These are phyloP conservation scores for Montifringilla adamsi DNA, from an alignment of 2,113 vertebrate genomes.

Conservation along the genomic window DNA sequence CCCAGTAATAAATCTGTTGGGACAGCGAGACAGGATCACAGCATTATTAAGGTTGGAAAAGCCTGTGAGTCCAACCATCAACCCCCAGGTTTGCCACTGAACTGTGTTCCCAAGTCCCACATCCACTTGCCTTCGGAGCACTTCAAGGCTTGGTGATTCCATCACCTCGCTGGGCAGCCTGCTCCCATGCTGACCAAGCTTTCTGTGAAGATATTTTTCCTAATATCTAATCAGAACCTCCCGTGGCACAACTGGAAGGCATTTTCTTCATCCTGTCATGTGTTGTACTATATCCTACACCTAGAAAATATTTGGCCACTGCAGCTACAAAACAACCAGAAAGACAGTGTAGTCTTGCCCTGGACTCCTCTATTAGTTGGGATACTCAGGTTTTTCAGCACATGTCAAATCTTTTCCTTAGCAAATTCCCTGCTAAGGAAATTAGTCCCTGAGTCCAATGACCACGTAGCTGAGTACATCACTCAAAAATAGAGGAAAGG, in stretches of 20 bases:
- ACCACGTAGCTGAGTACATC: neutral
- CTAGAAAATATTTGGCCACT: neutral
- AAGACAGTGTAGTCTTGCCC: neutral
- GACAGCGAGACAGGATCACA: neutral
- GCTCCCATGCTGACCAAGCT: neutral
- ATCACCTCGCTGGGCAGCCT: neutral
- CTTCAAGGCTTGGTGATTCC: neutral
- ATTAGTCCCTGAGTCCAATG: neutral
- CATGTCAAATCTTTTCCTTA: neutral
- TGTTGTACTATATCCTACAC: neutral
- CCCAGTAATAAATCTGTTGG: slow-evolving; percentile 89
- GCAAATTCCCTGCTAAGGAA: neutral
- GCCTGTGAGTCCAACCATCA: neutral
- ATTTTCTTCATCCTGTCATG: neutral
- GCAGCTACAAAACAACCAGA: neutral
- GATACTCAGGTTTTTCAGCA: neutral
- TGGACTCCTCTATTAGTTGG: accelerated
- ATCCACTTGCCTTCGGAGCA: accelerated
- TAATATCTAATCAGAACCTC: neutral
- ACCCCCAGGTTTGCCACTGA: no score
- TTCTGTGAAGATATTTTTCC: neutral
- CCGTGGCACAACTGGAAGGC: neutral
- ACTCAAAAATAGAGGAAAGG: neutral
- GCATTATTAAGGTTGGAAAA: neutral
- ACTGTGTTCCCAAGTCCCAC: accelerated